phyloP scores from a whole-genome alignment of 2,888 invertebrate species.

The Muscina levida region DNA sequence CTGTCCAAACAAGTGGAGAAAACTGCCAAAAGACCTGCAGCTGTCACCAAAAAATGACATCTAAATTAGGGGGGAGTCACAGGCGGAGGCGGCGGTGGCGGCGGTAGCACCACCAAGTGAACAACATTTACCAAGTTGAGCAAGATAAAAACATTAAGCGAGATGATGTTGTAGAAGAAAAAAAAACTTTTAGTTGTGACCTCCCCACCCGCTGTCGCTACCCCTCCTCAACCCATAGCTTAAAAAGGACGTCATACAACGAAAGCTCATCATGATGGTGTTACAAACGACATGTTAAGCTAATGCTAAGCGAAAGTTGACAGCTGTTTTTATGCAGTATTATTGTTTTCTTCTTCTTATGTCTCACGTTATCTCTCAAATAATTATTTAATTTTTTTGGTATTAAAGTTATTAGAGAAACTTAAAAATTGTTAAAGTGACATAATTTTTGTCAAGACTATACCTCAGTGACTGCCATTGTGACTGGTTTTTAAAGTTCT shows the following conservation, averaged over 20 bases:
- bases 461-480: too few species aligned
- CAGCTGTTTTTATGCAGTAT: conserved; percentile 49
- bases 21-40: conserved; percentile 66
- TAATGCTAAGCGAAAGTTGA: conserved; percentile 60
- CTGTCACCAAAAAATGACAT: conserved; percentile 68
- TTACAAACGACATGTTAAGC: conserved; percentile 46
- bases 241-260: background rate
- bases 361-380: background rate
- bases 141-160: conserved; percentile 48
- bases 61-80: conserved; percentile 65
- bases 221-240: background rate
- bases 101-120: too few species aligned
- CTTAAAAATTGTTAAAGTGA: background rate
- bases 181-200: conserved; percentile 32
- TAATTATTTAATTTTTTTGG: conserved; percentile 16
- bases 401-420: conserved; percentile 7
- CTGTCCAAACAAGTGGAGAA: conserved; percentile 64
- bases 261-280: conserved; percentile 10
- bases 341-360: conserved; percentile 1
- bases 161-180: background rate
- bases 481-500: too few species aligned
- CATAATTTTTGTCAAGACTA: too few species aligned
- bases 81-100: background rate
- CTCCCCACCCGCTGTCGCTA: background rate
- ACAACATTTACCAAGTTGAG: conserved; percentile 18